Evolutionary conservation across 2,797 vertebrate species (phyloP).

Genomic region (Vespertilio murinus): DNA sequence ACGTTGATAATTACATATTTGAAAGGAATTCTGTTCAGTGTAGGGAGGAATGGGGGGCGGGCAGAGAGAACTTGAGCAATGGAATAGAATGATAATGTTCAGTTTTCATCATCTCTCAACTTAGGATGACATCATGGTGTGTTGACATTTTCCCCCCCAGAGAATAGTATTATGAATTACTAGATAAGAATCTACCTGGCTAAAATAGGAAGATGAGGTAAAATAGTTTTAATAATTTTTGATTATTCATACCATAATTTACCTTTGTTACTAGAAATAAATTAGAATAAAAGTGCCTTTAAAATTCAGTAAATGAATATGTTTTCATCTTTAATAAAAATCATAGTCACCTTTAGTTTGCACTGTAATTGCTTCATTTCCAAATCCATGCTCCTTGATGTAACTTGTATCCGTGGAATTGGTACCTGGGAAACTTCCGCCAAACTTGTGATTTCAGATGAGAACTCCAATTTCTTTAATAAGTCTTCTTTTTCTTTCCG

Average conservation of each 20-base stretch:
- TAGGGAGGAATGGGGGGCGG: background rate
- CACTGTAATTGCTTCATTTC: conserved; percentile 93
- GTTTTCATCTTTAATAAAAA: conserved; percentile 38
- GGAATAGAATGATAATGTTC: background rate
- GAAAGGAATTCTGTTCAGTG: conserved; percentile 13
- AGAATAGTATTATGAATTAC: background rate
- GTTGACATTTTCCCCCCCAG: background rate
- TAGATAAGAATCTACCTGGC: background rate
- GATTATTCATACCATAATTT: conserved; percentile 22
- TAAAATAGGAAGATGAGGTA: conserved; percentile 23
- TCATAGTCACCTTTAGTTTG: conserved; percentile 91
- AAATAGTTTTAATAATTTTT: background rate
- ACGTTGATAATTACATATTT: background rate
- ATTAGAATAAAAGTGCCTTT: conserved; percentile 27
- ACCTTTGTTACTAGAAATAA: conserved; percentile 16
- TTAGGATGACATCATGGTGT: background rate
- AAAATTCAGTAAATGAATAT: background rate
- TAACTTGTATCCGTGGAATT: conserved; percentile 76
- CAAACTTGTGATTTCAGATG: conserved; percentile 84
- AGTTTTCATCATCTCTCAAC: background rate
- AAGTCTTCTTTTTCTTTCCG: conserved; percentile 92
- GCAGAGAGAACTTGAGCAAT: background rate
- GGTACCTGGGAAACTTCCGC: conserved; percentile 71
- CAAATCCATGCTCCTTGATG: conserved; percentile 85
- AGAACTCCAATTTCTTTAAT: conserved; percentile 90